A percentile compares a stretch with the other conserved stretches of the same genome.
Conservation (phyloP, 2,113 vertebrate species). For the Bambusicola thoracicus region DNA sequence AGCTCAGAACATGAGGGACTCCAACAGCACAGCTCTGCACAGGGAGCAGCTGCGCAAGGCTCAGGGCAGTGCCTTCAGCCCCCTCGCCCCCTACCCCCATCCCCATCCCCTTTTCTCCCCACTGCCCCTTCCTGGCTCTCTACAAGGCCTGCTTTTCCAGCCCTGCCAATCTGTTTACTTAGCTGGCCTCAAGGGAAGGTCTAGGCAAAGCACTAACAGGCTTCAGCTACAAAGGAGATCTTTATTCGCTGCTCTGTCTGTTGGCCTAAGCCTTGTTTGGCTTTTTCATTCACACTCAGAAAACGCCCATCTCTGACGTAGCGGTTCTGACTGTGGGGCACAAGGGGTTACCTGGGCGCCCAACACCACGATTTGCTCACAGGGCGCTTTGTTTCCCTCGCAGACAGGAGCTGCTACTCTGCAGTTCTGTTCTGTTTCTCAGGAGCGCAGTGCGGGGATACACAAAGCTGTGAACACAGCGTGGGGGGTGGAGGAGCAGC, state of each 20-base stretch:
- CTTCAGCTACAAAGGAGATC: background rate
- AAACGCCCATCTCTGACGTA: background rate
- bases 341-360: rapidly evolving
- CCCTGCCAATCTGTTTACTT: background rate
- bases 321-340: background rate
- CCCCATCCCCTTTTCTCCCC: too few relatives aligned
- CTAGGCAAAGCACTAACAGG: slow-evolving; percentile 14
- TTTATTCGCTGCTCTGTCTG: background rate
- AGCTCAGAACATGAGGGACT: background rate
- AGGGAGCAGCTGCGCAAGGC: too few relatives aligned
- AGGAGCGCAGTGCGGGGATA: background rate
- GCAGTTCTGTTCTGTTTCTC: background rate
- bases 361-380: rapidly evolving
- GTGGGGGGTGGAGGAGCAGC: background rate
- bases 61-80: too few relatives aligned
- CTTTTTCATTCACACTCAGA: background rate
- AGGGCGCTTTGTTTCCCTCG: background rate
- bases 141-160: background rate
- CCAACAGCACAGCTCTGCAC: background rate
- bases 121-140: background rate
- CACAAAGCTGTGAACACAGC: rapidly evolving
- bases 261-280: background rate
- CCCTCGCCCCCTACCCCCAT: background rate
- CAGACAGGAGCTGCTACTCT: background rate
- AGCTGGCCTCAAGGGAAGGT: slow-evolving; percentile 17